phyloP scores from a whole-genome alignment of 2,797 vertebrate genomes.

The Leptodactylus fallax region DNA sequence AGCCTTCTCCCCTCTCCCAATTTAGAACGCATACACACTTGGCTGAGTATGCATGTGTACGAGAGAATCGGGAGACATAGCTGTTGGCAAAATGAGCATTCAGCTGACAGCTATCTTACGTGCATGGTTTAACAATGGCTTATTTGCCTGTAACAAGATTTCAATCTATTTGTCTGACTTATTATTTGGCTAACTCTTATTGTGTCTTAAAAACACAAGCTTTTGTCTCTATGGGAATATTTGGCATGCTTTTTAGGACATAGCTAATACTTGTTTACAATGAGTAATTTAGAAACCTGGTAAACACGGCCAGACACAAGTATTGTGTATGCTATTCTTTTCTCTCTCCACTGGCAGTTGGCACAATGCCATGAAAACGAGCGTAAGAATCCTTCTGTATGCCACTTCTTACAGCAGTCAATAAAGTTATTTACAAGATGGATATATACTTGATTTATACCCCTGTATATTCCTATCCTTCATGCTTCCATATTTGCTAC shows the following conservation, averaged over 20 bases:
- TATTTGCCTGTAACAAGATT: background rate
- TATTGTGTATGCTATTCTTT: background rate
- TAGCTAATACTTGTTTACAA: background rate
- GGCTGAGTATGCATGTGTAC: too few relatives aligned
- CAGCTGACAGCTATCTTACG: too few relatives aligned
- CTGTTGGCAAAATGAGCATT: too few relatives aligned
- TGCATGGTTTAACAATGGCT: background rate
- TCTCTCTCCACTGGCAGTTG: background rate
- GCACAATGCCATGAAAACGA: background rate
- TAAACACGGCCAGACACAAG: background rate
- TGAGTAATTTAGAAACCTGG: background rate
- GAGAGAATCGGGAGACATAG: too few relatives aligned
- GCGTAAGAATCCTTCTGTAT: background rate
- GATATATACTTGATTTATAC: background rate
- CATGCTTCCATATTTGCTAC: too few relatives aligned
- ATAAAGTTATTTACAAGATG: background rate
- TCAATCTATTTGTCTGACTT: background rate
- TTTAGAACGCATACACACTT: too few relatives aligned
- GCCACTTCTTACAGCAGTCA: background rate
- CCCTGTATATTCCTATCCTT: too few relatives aligned
- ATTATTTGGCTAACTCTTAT: slow-evolving; percentile 23
- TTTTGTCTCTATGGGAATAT: background rate
- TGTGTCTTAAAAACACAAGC: background rate
- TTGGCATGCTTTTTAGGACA: background rate
- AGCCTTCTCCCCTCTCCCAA: too few relatives aligned